Conservation (phyloP, 1,140 invertebrate species). For the Eurosta solidaginis region DNA sequence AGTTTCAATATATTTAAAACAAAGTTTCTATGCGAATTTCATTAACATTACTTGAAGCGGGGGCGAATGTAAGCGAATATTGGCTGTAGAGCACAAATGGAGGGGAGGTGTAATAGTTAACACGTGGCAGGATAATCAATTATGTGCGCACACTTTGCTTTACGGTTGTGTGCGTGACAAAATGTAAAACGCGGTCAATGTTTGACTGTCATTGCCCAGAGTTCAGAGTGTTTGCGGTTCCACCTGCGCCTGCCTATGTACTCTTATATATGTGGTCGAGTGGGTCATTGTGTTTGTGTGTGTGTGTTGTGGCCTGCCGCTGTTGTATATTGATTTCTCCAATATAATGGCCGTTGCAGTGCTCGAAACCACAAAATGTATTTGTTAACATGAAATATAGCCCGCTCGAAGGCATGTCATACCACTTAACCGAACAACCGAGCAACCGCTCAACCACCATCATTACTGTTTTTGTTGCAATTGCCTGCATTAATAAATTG, state of each 20-base stretch:
- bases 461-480: neutral
- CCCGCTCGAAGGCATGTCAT: neutral
- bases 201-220: neutral
- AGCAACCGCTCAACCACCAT: neutral
- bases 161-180: slow-evolving; percentile 27
- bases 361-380: neutral
- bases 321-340: neutral
- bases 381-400: neutral
- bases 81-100: neutral
- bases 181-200: neutral
- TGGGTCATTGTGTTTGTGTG: too few relatives aligned
- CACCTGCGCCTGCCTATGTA: too few relatives aligned
- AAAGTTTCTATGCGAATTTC: neutral
- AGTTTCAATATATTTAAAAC: neutral
- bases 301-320: neutral
- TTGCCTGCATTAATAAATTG: neutral
- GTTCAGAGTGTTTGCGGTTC: slow-evolving; percentile 12
- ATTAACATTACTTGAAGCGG: neutral
- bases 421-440: too few relatives aligned
- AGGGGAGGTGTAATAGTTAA: neutral
- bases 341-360: neutral
- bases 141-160: slow-evolving; percentile 34
- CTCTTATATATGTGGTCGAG: neutral
- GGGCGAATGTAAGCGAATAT: neutral
- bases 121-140: slow-evolving; percentile 32